Evolutionary conservation across 2,113 vertebrate species (phyloP), one percentile per base, ranked within the genome.

Genomic region (Ammodytes marinus): DNA sequence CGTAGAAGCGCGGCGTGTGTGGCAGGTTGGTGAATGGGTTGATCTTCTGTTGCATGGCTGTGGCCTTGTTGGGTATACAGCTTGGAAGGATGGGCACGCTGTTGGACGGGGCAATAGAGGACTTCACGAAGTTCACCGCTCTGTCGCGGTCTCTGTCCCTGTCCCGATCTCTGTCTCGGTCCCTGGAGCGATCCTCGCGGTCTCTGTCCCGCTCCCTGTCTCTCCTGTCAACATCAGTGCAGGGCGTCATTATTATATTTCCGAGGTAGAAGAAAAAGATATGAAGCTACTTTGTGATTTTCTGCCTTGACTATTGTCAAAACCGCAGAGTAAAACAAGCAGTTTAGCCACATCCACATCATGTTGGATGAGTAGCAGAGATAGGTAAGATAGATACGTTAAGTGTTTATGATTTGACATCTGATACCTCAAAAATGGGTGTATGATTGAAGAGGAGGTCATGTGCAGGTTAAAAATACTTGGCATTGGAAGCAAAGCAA

Each of bases 21-120:
- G 98, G 98, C 59, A 99, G 91, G 85, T 98, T 99, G 91, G 98
- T 99, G 89, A 99, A 99, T 11, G 98, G 98, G 86, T 99, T 99
- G 84, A 99, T 95, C 94, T 99, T 98, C 89, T 98, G 97, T 58
- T 98, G 95, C 90, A 97, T 92, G 13, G 95, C 84, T 59, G 95
- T 92, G 93, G 97, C 97, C 88, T 98, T 99, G 64, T 97, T 88
- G 19, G 97, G 80, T 4, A 95, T 77, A 0, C 95, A 89, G 83
- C 88, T 86, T 64, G 76, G n/a, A n/a, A 27, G 27, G 27, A 93
- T 87, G 2, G 92, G 77, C 2, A 94, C 89, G 79, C 79, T 92
- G 88, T 96, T 97, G n/a, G 96, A 82, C 0, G 95, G 80, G 45
- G 86, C 80, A 55, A 92, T 93, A 11, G 96, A 8, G 3, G 77